A percentile compares a stretch with the other conserved stretches of the same genome.
phyloP scores from a whole-genome alignment of 2,797 vertebrate species.

The Simalia tracyae region DNA sequence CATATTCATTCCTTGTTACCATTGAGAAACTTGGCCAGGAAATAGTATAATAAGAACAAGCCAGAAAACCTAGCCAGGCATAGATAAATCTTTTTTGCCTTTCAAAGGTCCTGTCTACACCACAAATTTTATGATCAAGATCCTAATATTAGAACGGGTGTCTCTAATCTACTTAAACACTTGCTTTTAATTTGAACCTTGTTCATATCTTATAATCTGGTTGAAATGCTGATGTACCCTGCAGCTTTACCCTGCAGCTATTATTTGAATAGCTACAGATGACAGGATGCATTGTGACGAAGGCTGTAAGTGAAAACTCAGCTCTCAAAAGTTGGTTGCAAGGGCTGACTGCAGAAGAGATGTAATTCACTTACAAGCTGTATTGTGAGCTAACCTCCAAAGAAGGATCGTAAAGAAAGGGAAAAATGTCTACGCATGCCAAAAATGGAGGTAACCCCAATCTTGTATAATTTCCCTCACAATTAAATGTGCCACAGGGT shows the following conservation, averaged over 20 bases:
- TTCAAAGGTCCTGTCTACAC: slow-evolving; percentile 49
- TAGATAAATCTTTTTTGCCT: slow-evolving; percentile 58
- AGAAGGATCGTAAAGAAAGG: background rate
- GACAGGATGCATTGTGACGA: background rate
- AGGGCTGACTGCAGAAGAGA: accelerated
- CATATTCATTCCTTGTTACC: slow-evolving; percentile 71
- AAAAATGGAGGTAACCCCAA: background rate
- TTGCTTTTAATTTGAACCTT: slow-evolving; percentile 44
- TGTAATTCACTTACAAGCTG: background rate
- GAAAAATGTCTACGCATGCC: background rate
- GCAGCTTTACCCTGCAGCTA: background rate
- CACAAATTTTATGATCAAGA: slow-evolving; percentile 43
- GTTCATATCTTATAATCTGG: slow-evolving; percentile 34
- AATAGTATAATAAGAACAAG: slow-evolving; percentile 69
- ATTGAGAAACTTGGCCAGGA: slow-evolving; percentile 63
- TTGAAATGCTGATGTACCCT: slow-evolving; percentile 21
- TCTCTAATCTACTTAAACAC: slow-evolving; percentile 43
- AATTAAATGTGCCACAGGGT: background rate
- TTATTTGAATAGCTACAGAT: slow-evolving; percentile 19
- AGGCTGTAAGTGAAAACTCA: background rate
- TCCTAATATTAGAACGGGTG: slow-evolving; percentile 46
- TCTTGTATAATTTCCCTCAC: background rate
- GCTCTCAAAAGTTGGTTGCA: background rate
- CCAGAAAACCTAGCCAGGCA: slow-evolving; percentile 64
- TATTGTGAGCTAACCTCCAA: background rate